These are phyloP conservation scores for Paragorgia papillata DNA, from an alignment of 92 coral and sea anemone genomes.

Conservation along the genomic window DNA sequence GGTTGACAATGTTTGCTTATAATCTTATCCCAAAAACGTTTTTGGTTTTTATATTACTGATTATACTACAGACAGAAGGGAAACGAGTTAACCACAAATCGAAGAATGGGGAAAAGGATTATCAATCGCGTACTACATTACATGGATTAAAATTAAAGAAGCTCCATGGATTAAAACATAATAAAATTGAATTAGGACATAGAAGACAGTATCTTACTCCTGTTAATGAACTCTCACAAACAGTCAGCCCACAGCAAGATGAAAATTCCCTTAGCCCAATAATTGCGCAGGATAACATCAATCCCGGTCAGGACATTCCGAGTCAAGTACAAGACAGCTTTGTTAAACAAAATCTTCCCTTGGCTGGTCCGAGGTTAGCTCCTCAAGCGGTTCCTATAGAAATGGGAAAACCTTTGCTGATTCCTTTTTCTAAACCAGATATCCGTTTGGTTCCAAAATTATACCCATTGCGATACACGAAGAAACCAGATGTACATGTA, in stretches of 20 bases:
- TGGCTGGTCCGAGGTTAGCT: neutral
- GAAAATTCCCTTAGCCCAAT: neutral
- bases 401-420: constrained; percentile 73
- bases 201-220: constrained; percentile 16
- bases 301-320: neutral
- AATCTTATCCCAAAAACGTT: neutral
- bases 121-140: neutral
- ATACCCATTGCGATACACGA: constrained; percentile 67
- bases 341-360: neutral
- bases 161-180: neutral
- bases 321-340: neutral
- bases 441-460: constrained; percentile 83
- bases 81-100: neutral
- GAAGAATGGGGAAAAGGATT: neutral
- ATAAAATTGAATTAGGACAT: constrained; percentile 14
- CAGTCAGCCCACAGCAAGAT: neutral
- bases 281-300: neutral
- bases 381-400: neutral
- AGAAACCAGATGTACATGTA: constrained; percentile 72
- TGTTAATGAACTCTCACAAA: neutral
- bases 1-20: constrained; percentile 3
- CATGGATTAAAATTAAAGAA: constrained; percentile 2
- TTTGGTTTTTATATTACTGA: constrained; percentile 13
- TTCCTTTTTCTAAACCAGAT: constrained; percentile 56
- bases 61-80: constrained; percentile 8